Evolutionary conservation across 23 tunicate species (phyloP), one percentile per base, ranked within the genome.

Genomic region (Styela plicata): DNA sequence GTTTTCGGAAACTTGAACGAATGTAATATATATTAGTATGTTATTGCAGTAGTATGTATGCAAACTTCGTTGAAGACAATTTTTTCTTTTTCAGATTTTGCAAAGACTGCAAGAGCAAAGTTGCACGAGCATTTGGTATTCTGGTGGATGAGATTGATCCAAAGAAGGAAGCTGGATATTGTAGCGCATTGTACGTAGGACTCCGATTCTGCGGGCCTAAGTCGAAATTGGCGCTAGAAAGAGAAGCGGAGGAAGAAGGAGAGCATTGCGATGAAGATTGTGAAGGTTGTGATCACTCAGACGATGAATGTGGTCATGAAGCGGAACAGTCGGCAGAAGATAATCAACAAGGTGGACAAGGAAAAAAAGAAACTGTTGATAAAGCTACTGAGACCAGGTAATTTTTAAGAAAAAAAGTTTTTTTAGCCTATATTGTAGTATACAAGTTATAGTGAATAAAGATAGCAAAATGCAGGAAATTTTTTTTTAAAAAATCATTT

Each of bases 51-150:
- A n/a, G n/a, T n/a, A n/a, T n/a, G n/a, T n/a, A n/a, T n/a, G n/a
- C n/a, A n/a, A n/a, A n/a, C n/a, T n/a, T n/a, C n/a, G n/a, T n/a
- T n/a, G n/a, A n/a, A n/a, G n/a, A n/a, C n/a, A n/a, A n/a, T n/a
- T n/a, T n/a, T n/a, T 44, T 44, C 13, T 44, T 44, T 44, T 44
- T 5, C 70, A 71, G 97, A 21, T 92, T 92, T 75, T 92, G 97
- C 34, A 74, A 27, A 34, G 97, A 92, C 24, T 92, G 97, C 79
- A 92, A 92, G 63, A 57, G 89, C 21, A 92, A 92, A 32, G 97
- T 92, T 27, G 73, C 57, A 34, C 86, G 86, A 74, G 97, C 97
- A 2, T 87, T 78, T 69, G 82, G 74, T 24, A 92, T 92, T 20
- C 84, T 92, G 18, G 90, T 83, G 36, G 86, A 83, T n/a, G 97